These are phyloP conservation scores for Leptinotarsa haldemani DNA, from an alignment of 2,888 invertebrate species.

Conservation along the genomic window DNA sequence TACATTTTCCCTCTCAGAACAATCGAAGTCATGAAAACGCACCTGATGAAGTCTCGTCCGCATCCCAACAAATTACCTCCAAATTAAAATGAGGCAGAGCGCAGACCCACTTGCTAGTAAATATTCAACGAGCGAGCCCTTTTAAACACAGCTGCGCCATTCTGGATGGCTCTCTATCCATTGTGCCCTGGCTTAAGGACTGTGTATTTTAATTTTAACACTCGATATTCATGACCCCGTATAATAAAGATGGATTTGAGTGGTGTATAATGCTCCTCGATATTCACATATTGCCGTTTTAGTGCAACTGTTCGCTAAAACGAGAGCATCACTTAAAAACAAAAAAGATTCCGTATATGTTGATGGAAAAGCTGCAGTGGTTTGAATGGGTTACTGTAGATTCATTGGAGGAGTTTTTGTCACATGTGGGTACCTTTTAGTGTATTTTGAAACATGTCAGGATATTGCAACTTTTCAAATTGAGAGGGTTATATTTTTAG, in stretches of 20 bases:
- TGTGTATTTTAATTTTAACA: slow-evolving; percentile 65
- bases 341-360: slow-evolving; percentile 32
- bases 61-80: slow-evolving; percentile 30
- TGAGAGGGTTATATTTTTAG: too few relatives aligned
- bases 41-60: slow-evolving; percentile 28
- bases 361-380: slow-evolving; percentile 13
- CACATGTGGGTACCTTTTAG: background rate
- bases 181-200: slow-evolving; percentile 57
- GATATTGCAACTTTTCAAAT: too few relatives aligned
- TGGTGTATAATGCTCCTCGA: slow-evolving; percentile 56
- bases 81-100: slow-evolving; percentile 33
- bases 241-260: slow-evolving; percentile 63
- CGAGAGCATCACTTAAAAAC: slow-evolving; percentile 17
- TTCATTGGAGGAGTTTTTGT: background rate
- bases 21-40: slow-evolving; percentile 37
- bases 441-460: background rate
- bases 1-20: slow-evolving; percentile 23
- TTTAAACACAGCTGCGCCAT: slow-evolving; percentile 58
- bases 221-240: slow-evolving; percentile 65
- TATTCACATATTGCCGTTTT: slow-evolving; percentile 54
- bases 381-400: background rate
- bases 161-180: slow-evolving; percentile 55
- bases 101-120: slow-evolving; percentile 28
- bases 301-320: slow-evolving; percentile 53
- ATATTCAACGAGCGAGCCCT: slow-evolving; percentile 31